Conservation (phyloP, 1,140 invertebrate genomes). For the Neodiprion lecontei region DNA sequence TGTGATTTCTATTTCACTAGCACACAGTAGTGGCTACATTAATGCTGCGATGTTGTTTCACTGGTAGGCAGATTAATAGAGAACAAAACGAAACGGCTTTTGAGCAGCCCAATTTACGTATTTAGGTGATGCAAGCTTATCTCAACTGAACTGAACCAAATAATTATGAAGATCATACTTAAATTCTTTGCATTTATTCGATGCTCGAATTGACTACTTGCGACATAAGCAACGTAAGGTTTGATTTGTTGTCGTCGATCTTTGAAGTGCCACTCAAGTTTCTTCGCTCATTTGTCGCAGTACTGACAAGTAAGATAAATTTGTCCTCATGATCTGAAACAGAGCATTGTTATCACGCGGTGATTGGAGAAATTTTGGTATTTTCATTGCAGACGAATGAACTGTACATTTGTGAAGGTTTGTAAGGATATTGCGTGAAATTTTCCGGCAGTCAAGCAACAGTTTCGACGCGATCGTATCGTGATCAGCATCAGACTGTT, state of each 20-base stretch:
- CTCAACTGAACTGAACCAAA: background rate
- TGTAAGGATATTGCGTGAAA: slow-evolving; percentile 33
- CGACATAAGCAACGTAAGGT: background rate
- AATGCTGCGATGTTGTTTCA: too few species aligned
- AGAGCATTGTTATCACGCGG: background rate
- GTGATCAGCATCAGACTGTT: slow-evolving; percentile 24
- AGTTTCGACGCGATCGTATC: slow-evolving; percentile 25
- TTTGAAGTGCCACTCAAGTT: slow-evolving; percentile 7
- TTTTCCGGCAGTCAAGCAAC: slow-evolving; percentile 28
- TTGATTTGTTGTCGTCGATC: background rate
- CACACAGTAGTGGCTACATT: too few species aligned
- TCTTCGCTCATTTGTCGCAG: slow-evolving; percentile 15
- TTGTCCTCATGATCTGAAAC: slow-evolving; percentile 27
- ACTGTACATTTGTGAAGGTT: slow-evolving; percentile 30
- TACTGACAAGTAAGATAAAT: slow-evolving; percentile 26
- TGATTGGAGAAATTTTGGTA: background rate
- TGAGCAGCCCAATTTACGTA: too few species aligned
- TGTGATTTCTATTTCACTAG: too few species aligned
- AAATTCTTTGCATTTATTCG: background rate
- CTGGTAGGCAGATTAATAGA: too few species aligned
- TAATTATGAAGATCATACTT: background rate
- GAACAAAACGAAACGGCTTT: too few species aligned
- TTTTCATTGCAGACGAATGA: background rate
- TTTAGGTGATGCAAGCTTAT: too few species aligned
- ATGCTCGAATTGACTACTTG: background rate